These are phyloP conservation scores for Scleropages formosus DNA, from an alignment of 2,797 vertebrate species.

Conservation along the genomic window DNA sequence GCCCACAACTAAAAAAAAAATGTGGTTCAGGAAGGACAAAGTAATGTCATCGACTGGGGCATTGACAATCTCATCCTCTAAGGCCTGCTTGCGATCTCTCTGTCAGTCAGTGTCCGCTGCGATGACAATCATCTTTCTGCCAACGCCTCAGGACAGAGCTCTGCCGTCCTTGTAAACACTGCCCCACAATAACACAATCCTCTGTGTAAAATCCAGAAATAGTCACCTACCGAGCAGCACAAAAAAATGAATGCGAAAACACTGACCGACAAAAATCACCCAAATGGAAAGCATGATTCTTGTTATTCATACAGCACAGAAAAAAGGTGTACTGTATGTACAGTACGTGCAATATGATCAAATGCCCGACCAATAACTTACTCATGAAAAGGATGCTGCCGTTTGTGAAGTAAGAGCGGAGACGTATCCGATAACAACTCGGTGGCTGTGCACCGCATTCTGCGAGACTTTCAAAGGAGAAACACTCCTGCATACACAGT, in stretches of 20 bases:
- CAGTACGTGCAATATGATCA: neutral
- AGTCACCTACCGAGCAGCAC: neutral
- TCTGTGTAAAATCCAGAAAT: constrained; percentile 37
- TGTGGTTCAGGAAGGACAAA: constrained; percentile 75
- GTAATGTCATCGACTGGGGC: constrained; percentile 78
- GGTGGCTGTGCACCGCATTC: too few relatives aligned
- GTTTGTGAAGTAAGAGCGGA: neutral
- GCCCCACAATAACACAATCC: constrained; percentile 62
- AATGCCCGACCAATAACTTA: too few relatives aligned
- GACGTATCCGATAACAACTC: neutral
- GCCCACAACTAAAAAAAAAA: constrained; percentile 62
- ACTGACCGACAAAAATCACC: neutral
- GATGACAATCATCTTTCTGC: constrained; percentile 76
- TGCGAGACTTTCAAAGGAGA: neutral
- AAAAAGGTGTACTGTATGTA: neutral
- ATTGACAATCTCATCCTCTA: constrained; percentile 67
- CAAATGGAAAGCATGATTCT: neutral
- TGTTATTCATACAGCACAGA: neutral
- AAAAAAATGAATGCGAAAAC: neutral
- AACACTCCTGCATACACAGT: neutral
- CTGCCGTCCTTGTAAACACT: constrained; percentile 76
- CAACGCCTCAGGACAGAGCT: constrained; percentile 64
- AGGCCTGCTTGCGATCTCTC: constrained; percentile 73
- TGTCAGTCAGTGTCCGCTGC: constrained; percentile 77
- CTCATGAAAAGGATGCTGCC: too few relatives aligned